Conservation (phyloP, 2,113 vertebrate genomes). For the Cochlearius cochlearius region DNA sequence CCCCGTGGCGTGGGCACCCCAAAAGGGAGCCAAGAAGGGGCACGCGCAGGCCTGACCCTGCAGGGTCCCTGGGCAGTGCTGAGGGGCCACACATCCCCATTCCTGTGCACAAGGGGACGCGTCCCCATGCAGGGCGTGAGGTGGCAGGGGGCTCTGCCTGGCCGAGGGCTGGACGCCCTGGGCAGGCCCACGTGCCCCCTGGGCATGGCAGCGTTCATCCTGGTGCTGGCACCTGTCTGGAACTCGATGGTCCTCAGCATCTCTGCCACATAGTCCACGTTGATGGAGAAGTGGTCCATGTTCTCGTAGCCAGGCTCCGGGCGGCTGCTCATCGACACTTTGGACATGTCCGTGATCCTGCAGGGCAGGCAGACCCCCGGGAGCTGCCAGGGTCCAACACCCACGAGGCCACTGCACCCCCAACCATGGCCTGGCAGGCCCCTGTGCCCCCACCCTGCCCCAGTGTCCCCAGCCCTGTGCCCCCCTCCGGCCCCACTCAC, state of each 20-base stretch:
- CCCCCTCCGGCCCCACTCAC: slow-evolving; percentile 74
- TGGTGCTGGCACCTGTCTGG: slow-evolving; percentile 63
- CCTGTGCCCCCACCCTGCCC: background rate
- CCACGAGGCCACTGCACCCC: rapidly evolving
- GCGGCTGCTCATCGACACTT: slow-evolving; percentile 74
- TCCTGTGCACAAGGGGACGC: background rate
- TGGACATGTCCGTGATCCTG: slow-evolving; percentile 82
- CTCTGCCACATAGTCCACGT: slow-evolving; percentile 76
- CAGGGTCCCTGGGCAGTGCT: background rate
- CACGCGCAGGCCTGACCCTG: rapidly evolving
- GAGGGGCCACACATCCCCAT: background rate
- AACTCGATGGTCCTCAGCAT: slow-evolving; percentile 86
- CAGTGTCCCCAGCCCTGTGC: background rate
- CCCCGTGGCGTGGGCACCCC: rapidly evolving
- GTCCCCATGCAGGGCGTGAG: rapidly evolving
- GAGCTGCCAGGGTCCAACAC: background rate
- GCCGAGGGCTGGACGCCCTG: rapidly evolving
- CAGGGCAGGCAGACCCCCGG: background rate
- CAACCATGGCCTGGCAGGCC: background rate
- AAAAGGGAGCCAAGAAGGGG: too few relatives aligned
- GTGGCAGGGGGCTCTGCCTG: background rate
- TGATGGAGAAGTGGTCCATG: slow-evolving; percentile 84
- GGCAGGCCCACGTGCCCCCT: background rate
- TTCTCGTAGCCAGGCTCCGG: slow-evolving; percentile 81
- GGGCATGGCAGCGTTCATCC: rapidly evolving